A percentile compares a stretch with the other conserved stretches of the same genome.
These are phyloP conservation scores for Sardinella longiceps DNA, from an alignment of 2,797 vertebrate genomes.

Conservation along the genomic window DNA sequence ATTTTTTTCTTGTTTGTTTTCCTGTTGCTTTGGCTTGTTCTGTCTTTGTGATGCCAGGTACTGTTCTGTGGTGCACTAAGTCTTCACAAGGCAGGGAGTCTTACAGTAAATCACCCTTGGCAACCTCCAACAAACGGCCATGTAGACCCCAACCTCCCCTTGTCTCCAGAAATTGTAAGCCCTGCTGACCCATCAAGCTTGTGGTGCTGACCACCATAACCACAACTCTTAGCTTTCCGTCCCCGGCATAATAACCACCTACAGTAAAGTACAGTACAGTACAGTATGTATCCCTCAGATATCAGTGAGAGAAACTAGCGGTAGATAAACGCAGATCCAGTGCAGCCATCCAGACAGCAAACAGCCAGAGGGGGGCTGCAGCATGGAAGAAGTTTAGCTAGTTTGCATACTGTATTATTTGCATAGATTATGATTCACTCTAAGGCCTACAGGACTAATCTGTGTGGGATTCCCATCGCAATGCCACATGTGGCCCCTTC, in stretches of 20 bases:
- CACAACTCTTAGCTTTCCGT: not conserved
- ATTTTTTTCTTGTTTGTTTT: conserved; percentile 8
- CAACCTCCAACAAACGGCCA: not conserved
- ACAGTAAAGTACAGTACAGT: too few relatives aligned
- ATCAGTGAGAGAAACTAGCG: not conserved
- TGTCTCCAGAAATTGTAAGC: not conserved
- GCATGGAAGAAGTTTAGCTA: not conserved
- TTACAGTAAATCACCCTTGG: not conserved
- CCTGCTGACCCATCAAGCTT: not conserved
- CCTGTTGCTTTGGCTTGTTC: conserved; percentile 24
- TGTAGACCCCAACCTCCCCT: not conserved
- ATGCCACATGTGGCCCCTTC: not conserved
- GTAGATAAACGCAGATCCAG: not conserved
- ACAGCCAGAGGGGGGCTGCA: not conserved
- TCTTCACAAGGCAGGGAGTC: not conserved
- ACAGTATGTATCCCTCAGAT: not conserved
- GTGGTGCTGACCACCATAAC: not conserved
- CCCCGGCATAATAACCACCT: not conserved
- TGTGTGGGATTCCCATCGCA: not conserved
- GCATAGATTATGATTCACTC: not conserved
- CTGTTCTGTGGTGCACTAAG: conserved; percentile 9
- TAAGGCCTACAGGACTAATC: not conserved
- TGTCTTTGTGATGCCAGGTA: conserved; percentile 51
- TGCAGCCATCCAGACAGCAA: not conserved
- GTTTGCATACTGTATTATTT: not conserved